These are phyloP conservation scores for Salticus scenicus DNA, from an alignment of 2,888 invertebrate species.

Conservation along the genomic window DNA sequence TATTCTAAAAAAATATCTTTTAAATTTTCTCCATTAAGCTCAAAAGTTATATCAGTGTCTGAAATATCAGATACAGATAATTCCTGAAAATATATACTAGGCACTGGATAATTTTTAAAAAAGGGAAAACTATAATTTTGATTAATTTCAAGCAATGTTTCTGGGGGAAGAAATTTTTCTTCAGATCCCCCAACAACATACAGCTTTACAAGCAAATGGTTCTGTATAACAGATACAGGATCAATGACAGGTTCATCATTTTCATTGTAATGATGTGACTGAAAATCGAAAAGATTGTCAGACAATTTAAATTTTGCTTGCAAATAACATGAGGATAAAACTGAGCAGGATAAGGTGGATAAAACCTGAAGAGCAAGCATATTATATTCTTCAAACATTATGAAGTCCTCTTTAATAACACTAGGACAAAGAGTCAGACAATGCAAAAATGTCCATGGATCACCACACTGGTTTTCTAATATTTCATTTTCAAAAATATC, in stretches of 20 bases:
- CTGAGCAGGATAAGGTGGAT: constrained; percentile 28
- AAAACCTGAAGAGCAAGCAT: constrained; percentile 44
- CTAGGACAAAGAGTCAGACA: constrained; percentile 38
- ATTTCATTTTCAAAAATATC: constrained; percentile 27
- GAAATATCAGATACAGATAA: neutral
- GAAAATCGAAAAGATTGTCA: constrained; percentile 25
- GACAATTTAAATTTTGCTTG: constrained; percentile 23
- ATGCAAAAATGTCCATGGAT: constrained; percentile 20
- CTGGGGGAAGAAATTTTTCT: constrained; percentile 38
- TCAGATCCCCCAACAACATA: constrained; percentile 32
- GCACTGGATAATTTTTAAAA: constrained; percentile 30
- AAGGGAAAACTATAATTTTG: constrained; percentile 38
- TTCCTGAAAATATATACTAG: constrained; percentile 5
- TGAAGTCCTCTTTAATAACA: neutral
- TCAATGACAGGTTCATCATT: constrained; percentile 33
- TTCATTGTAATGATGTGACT: neutral
- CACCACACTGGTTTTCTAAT: neutral
- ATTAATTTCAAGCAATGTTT: constrained; percentile 3
- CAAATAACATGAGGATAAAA: constrained; percentile 44
- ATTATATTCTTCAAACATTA: constrained; percentile 32
- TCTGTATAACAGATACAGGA: constrained; percentile 32
- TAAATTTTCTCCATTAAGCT: constrained; percentile 15
- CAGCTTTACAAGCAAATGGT: constrained; percentile 43
- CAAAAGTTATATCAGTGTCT: neutral
- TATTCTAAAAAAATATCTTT: constrained; percentile 11